Conservation (phyloP, 2,113 vertebrate species). For the Myrmecophaga tridactyla region DNA sequence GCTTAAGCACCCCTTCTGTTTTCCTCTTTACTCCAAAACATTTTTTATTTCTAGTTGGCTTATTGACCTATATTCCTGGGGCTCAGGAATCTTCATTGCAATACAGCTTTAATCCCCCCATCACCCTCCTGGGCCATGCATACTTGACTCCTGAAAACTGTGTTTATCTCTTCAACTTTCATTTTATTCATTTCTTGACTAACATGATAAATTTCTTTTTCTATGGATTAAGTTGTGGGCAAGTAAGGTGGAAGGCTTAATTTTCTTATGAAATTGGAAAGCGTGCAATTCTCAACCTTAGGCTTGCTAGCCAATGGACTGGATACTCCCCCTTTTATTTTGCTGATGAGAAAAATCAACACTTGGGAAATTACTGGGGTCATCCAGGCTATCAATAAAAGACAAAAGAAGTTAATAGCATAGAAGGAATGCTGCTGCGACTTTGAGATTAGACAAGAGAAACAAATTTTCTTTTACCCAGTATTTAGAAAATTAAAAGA, state of each 20-base stretch:
- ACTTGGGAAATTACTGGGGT: background rate
- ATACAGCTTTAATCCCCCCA: background rate
- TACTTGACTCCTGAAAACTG: background rate
- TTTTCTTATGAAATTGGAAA: slow-evolving; percentile 31
- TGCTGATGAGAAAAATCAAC: slow-evolving; percentile 29
- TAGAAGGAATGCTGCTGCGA: background rate
- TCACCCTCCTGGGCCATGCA: background rate
- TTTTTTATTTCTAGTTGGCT: background rate
- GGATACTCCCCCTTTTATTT: background rate
- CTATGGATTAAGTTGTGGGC: slow-evolving; percentile 7
- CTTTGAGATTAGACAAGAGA: slow-evolving; percentile 32
- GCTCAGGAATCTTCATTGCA: background rate
- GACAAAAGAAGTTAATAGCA: background rate
- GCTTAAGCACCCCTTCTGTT: background rate
- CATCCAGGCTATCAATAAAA: background rate
- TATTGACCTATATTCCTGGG: background rate
- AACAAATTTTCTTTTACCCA: background rate
- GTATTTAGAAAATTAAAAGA: background rate
- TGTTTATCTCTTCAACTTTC: background rate
- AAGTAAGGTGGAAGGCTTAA: background rate
- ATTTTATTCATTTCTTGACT: background rate
- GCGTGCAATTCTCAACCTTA: slow-evolving; percentile 13
- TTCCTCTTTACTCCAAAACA: background rate
- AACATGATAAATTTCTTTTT: background rate
- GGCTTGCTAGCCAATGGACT: background rate